Conservation (phyloP, 1,140 invertebrate species). For the Drosophila tropicalis region DNA sequence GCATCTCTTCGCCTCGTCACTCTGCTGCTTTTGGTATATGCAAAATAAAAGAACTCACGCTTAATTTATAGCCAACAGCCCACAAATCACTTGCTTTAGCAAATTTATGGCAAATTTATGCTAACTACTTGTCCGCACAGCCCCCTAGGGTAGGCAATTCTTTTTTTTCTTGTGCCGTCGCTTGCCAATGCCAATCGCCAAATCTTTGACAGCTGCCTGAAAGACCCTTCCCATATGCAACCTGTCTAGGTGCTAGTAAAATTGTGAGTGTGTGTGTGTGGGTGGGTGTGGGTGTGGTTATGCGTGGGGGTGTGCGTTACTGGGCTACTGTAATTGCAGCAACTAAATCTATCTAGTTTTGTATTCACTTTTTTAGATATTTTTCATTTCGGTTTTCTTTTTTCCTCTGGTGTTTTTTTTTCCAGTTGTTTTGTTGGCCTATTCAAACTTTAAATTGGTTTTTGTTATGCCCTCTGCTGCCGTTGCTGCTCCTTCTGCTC, state of each 20-base stretch:
- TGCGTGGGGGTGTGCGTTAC: conserved; percentile 7
- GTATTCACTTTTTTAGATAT: conserved; percentile 37
- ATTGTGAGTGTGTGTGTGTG: neutral
- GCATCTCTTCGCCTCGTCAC: neutral
- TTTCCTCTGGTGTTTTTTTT: conserved; percentile 13
- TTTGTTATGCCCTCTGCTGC: conserved; percentile 46
- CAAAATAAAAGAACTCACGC: conserved; percentile 67
- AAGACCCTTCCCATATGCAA: conserved; percentile 44
- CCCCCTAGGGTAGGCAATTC: conserved; percentile 37
- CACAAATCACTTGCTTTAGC: conserved; percentile 78
- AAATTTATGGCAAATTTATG: conserved; percentile 82
- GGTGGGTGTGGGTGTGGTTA: neutral
- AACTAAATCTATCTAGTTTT: conserved; percentile 61
- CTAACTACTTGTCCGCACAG: conserved; percentile 71
- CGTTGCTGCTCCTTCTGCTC: conserved; percentile 12
- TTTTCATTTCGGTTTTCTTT: conserved; percentile 8
- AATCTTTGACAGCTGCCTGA: conserved; percentile 66
- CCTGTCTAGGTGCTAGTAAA: conserved; percentile 20
- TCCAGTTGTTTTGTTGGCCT: conserved; percentile 17
- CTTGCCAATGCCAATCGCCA: conserved; percentile 49
- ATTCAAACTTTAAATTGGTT: conserved; percentile 72
- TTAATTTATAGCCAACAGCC: conserved; percentile 71
- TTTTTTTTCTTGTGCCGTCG: conserved; percentile 12
- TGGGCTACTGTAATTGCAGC: conserved; percentile 37
- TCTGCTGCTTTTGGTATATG: conserved; percentile 32